Base-by-base conservation (phyloP, 1,140 invertebrate species). In the Aphis gossypii region DNA sequence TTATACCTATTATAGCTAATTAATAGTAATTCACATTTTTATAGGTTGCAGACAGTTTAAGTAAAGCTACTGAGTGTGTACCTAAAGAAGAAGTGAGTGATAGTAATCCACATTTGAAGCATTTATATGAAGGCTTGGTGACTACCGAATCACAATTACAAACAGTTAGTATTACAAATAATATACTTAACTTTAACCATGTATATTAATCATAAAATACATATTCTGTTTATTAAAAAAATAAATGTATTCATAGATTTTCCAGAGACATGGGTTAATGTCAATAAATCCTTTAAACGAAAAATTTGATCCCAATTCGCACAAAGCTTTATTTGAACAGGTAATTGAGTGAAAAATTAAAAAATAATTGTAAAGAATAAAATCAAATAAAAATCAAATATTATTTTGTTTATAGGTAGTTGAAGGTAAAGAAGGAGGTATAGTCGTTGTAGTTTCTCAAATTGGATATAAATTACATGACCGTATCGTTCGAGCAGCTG, bases 281-380 rank as follows among this genome's bases (percentile, higher is more conserved):
- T 96, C 97, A 83, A 96, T 99, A 35, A 97, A 98, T 95, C 99
- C 99, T 41, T 94, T 98, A 23, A 97, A 99, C 94, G 97, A 99
- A 94, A 99, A 99, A 95, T 99, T 99, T 95, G 97, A 99, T 96
- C 99, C 99, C 9, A 99, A 99, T 95, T 95, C 98, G 93, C 99
- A 99, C 95, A 99, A 99, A 96, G 99, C 99, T 1, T 95, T 99
- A 87, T 99, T 99, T 96, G 97, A 99, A 96, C 97, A 99, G 96
- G 97, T 97, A 95, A 68, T 5, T 60, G 44, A 44, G 46, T 51
- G 21, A 9, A 44, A 46, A 18, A 54, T 35, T 38, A 44, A 38
- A 48, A 48, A 20, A 48, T 9, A 88, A 88, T 51, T 51, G n/a
- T 87, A n/a, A n/a, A 76, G n/a, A 51, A 51, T 51, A 23, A 83